Conservation (phyloP, 2,888 invertebrate species). For the Tuberolachnus salignus region DNA sequence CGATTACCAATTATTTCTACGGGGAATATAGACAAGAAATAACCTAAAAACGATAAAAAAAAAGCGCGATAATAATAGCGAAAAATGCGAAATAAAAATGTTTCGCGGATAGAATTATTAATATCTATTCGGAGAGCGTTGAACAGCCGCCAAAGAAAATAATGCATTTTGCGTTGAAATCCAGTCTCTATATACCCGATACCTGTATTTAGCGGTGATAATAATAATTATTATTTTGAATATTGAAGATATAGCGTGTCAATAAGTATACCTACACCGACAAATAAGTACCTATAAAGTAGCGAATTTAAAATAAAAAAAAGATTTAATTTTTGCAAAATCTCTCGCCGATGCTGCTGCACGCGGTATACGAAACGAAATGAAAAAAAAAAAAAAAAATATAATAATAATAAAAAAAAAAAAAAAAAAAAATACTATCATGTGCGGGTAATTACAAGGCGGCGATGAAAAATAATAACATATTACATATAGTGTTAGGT, state of each 20-base stretch:
- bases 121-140: not conserved
- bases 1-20: too few relatives aligned
- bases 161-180: too few relatives aligned
- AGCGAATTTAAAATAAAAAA: not conserved
- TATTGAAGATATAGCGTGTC: not conserved
- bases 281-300: not conserved
- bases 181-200: too few relatives aligned
- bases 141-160: too few relatives aligned
- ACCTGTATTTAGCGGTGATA: too few relatives aligned
- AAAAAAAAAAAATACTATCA: not conserved
- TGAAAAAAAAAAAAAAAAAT: conserved; percentile 1
- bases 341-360: not conserved
- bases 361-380: not conserved
- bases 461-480: not conserved
- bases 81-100: too few relatives aligned
- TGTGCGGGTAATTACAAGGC: conserved; percentile 38
- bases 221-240: not conserved
- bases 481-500: not conserved
- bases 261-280: not conserved
- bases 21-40: too few relatives aligned
- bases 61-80: too few relatives aligned
- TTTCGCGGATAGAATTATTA: not conserved
- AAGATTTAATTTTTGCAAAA: not conserved
- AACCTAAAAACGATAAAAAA: too few relatives aligned
- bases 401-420: too few relatives aligned